These are phyloP conservation scores for Lamprologus ornatipinnis DNA, from an alignment of 2,113 vertebrate species.

Conservation along the genomic window DNA sequence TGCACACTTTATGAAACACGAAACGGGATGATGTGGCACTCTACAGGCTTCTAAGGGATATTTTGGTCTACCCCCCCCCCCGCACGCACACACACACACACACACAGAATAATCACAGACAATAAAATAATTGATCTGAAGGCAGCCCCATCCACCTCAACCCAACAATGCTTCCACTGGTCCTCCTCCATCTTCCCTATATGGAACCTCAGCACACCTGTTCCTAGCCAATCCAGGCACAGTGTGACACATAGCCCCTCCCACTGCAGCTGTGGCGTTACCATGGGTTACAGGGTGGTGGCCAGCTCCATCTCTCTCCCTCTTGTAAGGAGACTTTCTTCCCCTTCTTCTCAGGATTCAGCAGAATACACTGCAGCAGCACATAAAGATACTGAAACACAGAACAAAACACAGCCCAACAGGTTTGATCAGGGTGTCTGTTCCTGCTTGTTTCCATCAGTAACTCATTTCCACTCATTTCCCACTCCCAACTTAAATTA, in stretches of 20 bases:
- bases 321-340: slow-evolving; percentile 10
- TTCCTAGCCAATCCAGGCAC: slow-evolving; percentile 59
- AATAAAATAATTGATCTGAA: not conserved
- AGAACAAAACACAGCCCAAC: not conserved
- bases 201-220: slow-evolving; percentile 67
- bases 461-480: not conserved
- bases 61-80: fast-evolving
- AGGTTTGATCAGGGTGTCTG: not conserved
- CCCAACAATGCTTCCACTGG: not conserved
- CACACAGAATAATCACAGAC: not conserved
- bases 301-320: slow-evolving; percentile 31
- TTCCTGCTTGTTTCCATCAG: not conserved
- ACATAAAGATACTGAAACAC: not conserved
- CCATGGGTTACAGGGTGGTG: slow-evolving; percentile 71
- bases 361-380: not conserved
- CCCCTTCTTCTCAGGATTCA: not conserved
- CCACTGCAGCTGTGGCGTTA: slow-evolving; percentile 64
- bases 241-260: slow-evolving; percentile 40
- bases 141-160: not conserved
- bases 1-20: not conserved
- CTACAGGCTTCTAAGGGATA: not conserved
- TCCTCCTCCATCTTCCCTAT: slow-evolving; percentile 27
- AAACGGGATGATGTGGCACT: not conserved
- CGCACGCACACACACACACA: not conserved
- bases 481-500: not conserved